Percentiles rank a stretch among this genome's conserved stretches.
These are phyloP conservation scores for Chrysoperla carnea DNA, from an alignment of 1,140 invertebrate species.

Conservation along the genomic window DNA sequence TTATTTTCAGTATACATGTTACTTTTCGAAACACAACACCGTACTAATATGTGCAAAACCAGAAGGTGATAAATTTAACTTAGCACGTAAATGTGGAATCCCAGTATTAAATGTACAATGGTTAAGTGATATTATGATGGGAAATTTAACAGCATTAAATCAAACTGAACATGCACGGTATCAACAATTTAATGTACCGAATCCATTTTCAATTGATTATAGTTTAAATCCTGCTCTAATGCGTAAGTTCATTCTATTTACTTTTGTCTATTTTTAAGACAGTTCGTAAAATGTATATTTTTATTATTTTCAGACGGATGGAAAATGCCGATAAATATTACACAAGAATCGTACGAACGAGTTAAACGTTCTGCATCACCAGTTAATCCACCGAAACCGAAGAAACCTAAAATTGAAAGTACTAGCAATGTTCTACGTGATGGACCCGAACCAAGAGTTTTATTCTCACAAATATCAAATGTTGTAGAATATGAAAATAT, in stretches of 20 bases:
- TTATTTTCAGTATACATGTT: constrained; percentile 35
- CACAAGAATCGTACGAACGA: constrained; percentile 67
- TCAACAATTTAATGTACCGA: constrained; percentile 61
- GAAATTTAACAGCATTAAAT: constrained; percentile 64
- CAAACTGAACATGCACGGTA: constrained; percentile 72
- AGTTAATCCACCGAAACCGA: constrained; percentile 27
- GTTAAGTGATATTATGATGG: constrained; percentile 85
- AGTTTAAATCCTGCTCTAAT: constrained; percentile 74
- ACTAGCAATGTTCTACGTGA: constrained; percentile 10
- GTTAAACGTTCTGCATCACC: constrained; percentile 42
- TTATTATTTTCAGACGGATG: constrained; percentile 47
- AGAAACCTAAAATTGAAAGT: constrained; percentile 24
- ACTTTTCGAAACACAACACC: constrained; percentile 57
- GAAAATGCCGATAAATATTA: constrained; percentile 80
- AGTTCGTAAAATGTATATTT: neutral
- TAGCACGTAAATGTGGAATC: constrained; percentile 76
- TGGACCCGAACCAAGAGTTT: constrained; percentile 16
- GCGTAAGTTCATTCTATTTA: too few relatives aligned
- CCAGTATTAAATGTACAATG: constrained; percentile 84
- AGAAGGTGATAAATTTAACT: constrained; percentile 73
- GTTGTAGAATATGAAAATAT: constrained; percentile 25
- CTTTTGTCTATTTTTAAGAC: neutral
- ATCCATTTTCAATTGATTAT: constrained; percentile 74
- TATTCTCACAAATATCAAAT: constrained; percentile 20
- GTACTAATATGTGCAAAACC: constrained; percentile 55